phyloP scores from a whole-genome alignment of 2,113 vertebrate genomes.

The Natator depressus region DNA sequence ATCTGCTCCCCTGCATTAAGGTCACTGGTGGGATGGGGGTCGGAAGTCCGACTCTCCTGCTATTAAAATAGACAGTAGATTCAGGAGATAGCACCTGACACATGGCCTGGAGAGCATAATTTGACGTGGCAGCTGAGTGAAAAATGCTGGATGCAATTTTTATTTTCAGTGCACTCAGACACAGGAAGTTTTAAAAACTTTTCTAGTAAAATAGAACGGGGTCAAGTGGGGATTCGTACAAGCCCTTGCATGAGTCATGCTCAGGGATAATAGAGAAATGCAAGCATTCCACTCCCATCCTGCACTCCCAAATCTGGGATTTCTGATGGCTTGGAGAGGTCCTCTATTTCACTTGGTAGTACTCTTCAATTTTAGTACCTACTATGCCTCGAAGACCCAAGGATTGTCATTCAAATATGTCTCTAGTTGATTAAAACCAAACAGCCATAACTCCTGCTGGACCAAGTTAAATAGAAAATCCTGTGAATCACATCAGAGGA shows the following conservation, averaged over 20 bases:
- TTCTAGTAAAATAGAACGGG: background rate
- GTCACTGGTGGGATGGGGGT: slow-evolving; percentile 20
- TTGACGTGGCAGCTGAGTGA: slow-evolving; percentile 56
- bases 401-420: background rate
- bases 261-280: background rate
- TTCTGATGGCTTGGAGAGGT: background rate
- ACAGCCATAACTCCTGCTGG: background rate
- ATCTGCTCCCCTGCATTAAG: slow-evolving; percentile 4
- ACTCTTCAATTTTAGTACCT: background rate
- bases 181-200: background rate
- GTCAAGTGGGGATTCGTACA: background rate
- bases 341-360: background rate
- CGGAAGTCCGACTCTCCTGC: background rate
- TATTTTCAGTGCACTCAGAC: background rate
- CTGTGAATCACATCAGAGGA: background rate
- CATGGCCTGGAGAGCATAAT: slow-evolving; percentile 40
- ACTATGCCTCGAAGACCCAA: background rate
- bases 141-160: slow-evolving; percentile 40
- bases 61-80: background rate
- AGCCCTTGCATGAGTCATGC: background rate
- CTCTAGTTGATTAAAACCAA: background rate
- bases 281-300: background rate
- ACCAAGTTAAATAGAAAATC: background rate
- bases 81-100: slow-evolving; percentile 32
- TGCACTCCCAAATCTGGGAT: background rate